These are phyloP conservation scores for Gymnocephalus cernua DNA, from an alignment of 2,113 vertebrate genomes.

Conservation along the genomic window DNA sequence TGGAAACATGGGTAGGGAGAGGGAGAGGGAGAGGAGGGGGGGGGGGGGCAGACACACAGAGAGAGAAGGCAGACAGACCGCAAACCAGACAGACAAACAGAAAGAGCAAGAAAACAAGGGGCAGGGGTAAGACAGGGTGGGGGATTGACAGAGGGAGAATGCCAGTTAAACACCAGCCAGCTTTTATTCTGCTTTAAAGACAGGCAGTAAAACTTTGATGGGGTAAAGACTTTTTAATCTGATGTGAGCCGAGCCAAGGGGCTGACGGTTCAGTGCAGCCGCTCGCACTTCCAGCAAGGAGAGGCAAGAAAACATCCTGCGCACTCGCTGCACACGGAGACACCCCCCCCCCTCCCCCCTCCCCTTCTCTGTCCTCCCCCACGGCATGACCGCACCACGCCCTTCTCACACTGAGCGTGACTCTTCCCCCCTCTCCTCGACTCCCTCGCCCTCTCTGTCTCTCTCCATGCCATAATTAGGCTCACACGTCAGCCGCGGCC, in stretches of 20 bases:
- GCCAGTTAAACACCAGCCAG: slow-evolving; percentile 79
- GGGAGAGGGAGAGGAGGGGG: neutral
- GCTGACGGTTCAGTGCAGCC: slow-evolving; percentile 52
- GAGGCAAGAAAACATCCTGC: slow-evolving; percentile 70
- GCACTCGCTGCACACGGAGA: slow-evolving; percentile 23
- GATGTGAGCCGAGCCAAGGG: slow-evolving; percentile 74
- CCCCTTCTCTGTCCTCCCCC: slow-evolving; percentile 51
- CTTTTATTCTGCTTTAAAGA: slow-evolving; percentile 82
- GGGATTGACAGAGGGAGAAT: slow-evolving; percentile 59
- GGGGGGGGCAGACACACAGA: neutral
- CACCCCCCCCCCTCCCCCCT: neutral
- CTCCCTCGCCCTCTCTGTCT: slow-evolving; percentile 58
- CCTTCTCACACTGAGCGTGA: slow-evolving; percentile 78
- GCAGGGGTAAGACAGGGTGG: slow-evolving; percentile 24
- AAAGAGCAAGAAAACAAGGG: slow-evolving; percentile 32
- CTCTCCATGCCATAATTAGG: slow-evolving; percentile 82
- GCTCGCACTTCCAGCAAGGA: slow-evolving; percentile 49
- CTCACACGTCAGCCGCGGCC: slow-evolving; percentile 80
- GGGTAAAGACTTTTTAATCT: slow-evolving; percentile 82
- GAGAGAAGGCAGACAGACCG: slow-evolving; percentile 45
- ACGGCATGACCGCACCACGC: slow-evolving; percentile 78
- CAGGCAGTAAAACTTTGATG: slow-evolving; percentile 82
- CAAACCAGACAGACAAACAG: slow-evolving; percentile 45
- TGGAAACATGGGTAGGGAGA: slow-evolving; percentile 5
- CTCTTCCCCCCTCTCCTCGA: slow-evolving; percentile 32